These are phyloP conservation scores for Auanema sp. DNA, from an alignment of 2,888 invertebrate species.

Conservation along the genomic window DNA sequence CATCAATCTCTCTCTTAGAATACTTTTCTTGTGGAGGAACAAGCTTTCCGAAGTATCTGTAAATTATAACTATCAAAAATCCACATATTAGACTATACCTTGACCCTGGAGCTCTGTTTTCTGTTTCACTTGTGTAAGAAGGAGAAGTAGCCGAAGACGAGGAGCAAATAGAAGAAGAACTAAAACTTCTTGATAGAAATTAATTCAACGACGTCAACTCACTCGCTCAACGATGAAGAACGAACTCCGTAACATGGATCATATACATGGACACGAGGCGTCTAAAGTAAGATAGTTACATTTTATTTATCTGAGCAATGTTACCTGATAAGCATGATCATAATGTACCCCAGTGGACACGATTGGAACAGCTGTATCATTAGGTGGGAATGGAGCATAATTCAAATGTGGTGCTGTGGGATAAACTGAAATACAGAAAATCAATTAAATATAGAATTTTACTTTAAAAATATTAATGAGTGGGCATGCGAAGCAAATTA, in stretches of 20 bases:
- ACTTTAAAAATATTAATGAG: too few species aligned
- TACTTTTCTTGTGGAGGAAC: constrained; percentile 18
- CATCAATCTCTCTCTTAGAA: neutral
- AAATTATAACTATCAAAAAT: neutral
- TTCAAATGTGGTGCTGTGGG: constrained; percentile 9
- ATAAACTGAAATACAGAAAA: constrained; percentile 14
- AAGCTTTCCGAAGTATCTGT: constrained; percentile 40
- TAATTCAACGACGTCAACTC: neutral
- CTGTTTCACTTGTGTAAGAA: constrained; percentile 16
- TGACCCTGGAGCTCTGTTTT: constrained; percentile 21
- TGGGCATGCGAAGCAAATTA: too few species aligned
- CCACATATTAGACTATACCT: constrained; percentile 4
- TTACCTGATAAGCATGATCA: constrained; percentile 14
- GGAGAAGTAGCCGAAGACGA: constrained; percentile 20
- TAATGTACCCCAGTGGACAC: constrained; percentile 17
- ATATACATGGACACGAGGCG: constrained; percentile 6
- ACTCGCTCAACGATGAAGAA: constrained; percentile 9
- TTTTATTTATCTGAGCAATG: neutral
- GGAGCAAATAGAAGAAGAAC: constrained; percentile 33
- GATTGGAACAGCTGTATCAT: constrained; percentile 10
- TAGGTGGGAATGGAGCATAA: constrained; percentile 14
- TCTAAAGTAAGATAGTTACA: neutral
- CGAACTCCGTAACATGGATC: constrained; percentile 6
- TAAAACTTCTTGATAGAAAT: too few species aligned
- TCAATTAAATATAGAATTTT: too few species aligned